Evolutionary conservation across 2,888 invertebrate species (phyloP).

Genomic region (Ophraella communa): DNA sequence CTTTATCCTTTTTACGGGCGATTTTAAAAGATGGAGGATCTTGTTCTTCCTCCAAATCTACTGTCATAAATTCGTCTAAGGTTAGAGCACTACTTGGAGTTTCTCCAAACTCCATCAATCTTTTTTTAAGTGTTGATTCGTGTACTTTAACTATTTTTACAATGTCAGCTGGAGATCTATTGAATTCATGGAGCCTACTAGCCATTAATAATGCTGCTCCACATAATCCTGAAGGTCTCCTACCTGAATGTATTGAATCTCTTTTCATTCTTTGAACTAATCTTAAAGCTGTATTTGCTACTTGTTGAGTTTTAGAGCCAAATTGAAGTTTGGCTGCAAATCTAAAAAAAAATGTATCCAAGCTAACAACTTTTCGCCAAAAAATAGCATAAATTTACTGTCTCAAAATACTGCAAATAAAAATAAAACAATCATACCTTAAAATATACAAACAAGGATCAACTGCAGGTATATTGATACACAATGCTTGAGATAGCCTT

Average conservation of each 20-base stretch:
- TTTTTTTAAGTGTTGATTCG: slow-evolving; percentile 89
- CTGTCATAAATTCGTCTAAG: slow-evolving; percentile 95
- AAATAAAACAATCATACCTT: neutral
- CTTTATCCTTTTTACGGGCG: slow-evolving; percentile 87
- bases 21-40: slow-evolving; percentile 96
- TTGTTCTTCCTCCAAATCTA: slow-evolving; percentile 95
- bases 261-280: slow-evolving; percentile 97
- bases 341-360: slow-evolving; percentile 59
- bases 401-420: neutral
- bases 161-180: slow-evolving; percentile 83
- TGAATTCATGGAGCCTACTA: slow-evolving; percentile 90
- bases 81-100: slow-evolving; percentile 95
- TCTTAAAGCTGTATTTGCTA: slow-evolving; percentile 91
- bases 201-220: slow-evolving; percentile 98
- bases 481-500: slow-evolving; percentile 85
- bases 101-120: slow-evolving; percentile 92
- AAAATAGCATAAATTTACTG: neutral
- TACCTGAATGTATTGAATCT: slow-evolving; percentile 95
- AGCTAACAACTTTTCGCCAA: neutral
- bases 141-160: slow-evolving; percentile 95
- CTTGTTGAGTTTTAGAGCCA: slow-evolving; percentile 91
- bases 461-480: slow-evolving; percentile 87
- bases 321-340: slow-evolving; percentile 94
- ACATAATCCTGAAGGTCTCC: slow-evolving; percentile 95
- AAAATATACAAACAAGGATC: slow-evolving; percentile 67